Percentiles rank a stretch among this genome's conserved stretches.
phyloP scores from a whole-genome alignment of 1,140 invertebrate species.

The Platyscapa corneri region DNA sequence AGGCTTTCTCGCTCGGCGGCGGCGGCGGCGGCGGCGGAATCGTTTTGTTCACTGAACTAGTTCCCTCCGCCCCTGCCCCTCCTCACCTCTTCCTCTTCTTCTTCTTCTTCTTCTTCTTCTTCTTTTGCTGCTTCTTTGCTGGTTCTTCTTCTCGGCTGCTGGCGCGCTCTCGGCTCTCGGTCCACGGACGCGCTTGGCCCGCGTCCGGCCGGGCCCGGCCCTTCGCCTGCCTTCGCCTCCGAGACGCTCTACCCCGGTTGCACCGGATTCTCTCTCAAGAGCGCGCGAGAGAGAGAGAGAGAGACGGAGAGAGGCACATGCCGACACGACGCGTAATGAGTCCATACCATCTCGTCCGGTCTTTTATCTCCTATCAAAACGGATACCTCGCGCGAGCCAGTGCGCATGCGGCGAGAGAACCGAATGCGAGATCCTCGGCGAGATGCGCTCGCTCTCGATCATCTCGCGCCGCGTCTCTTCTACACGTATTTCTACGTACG shows the following conservation, averaged over 20 bases:
- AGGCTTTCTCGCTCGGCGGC: slow-evolving; percentile 1
- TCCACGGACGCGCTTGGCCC: neutral
- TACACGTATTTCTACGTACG: too few relatives aligned
- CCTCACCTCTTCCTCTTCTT: neutral
- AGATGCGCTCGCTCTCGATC: neutral
- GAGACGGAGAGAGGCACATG: slow-evolving; percentile 55
- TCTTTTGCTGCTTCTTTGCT: too few relatives aligned
- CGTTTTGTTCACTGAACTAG: slow-evolving; percentile 53
- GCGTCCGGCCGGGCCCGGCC: neutral
- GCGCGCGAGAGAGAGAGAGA: slow-evolving; percentile 10
- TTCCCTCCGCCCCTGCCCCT: slow-evolving; percentile 35
- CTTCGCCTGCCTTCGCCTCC: slow-evolving; percentile 9
- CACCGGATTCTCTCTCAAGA: slow-evolving; percentile 11
- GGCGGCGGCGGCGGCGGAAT: neutral
- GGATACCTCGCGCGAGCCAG: slow-evolving; percentile 53
- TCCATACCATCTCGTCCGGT: slow-evolving; percentile 60
- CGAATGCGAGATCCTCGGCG: neutral
- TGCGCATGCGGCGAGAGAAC: neutral
- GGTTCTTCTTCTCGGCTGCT: neutral
- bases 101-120: slow-evolving; percentile 11
- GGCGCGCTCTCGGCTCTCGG: neutral
- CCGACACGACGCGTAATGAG: slow-evolving; percentile 70
- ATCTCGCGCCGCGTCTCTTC: too few relatives aligned
- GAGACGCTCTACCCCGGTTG: neutral
- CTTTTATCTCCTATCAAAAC: slow-evolving; percentile 65